Evolutionary conservation across 1,140 invertebrate genomes (phyloP), one percentile per base, ranked within the genome.

Genomic region (Drosophila nebulosa): DNA sequence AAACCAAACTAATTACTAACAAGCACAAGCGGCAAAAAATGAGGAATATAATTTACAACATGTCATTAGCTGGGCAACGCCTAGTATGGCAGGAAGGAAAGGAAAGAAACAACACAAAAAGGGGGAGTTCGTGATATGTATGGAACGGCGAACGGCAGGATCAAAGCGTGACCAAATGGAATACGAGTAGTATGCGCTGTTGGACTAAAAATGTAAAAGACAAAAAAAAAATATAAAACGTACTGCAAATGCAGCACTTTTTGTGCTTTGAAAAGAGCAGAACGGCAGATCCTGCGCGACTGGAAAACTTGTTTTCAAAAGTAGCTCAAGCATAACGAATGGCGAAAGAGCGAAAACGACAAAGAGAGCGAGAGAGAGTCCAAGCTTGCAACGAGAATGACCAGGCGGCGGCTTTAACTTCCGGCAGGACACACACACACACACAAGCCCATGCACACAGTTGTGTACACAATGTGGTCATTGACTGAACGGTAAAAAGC

Each of bases 401-500:
- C 83, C 83, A 88, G 64, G 73, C 78, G 64, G 78, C 83, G 72
- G 83, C 84, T 66, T 83, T 61, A 76, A 88, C 83, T 89, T 88
- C 83, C 83, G 83, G 84, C 83, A 88, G 83, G 83, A 86, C 83
- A 72, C n/a, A 64, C 64, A 74, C 64, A 75, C 53, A 64, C 32
- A 59, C 56, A 64, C 56, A 73, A 39, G 53, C 59, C 62, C 21
- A 57, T 51, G 39, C 7, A 55, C 55, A 70, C 74, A 74, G 67
- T 62, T 83, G 83, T 83, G 72, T 86, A 86, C 79, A 86, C 84
- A 86, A 88, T 86, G 83, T 88, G 83, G 83, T 88, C 83, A 88
- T 88, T 88, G 83, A 88, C 83, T 88, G 83, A 89, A 89, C 79
- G 79, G 84, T 89, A 84, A 89, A 88, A 88, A 88, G 84, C 83